A percentile compares a stretch with the other conserved stretches of the same genome.
phyloP scores from a whole-genome alignment of 2,797 vertebrate species.

The Melanotaenia boesemani region DNA sequence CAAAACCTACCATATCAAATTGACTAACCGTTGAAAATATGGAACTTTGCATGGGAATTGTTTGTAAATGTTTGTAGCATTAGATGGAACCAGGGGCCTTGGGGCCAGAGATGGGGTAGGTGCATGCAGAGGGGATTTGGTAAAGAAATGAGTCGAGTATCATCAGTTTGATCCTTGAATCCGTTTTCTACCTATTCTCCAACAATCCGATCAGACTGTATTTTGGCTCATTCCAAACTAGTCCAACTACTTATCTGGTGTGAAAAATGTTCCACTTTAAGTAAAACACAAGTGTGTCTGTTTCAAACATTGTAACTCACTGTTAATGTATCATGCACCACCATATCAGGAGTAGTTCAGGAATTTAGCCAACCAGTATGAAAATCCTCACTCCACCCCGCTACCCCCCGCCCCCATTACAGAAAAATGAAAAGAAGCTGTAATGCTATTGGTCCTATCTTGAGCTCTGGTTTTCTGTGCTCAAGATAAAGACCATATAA shows the following conservation, averaged over 20 bases:
- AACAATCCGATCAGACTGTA: background rate
- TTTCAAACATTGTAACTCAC: conserved; percentile 36
- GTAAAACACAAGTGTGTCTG: conserved; percentile 13
- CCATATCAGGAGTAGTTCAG: conserved; percentile 75
- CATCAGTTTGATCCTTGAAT: no score
- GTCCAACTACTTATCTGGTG: background rate
- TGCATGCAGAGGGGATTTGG: no score
- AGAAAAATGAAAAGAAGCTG: conserved; percentile 67
- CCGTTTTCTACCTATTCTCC: background rate
- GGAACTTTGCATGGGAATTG: no score
- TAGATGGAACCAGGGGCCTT: no score
- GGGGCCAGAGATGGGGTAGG: no score
- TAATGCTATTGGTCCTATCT: conserved; percentile 65
- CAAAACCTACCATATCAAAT: background rate
- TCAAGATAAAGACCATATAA: conserved; percentile 60
- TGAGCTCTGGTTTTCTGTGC: conserved; percentile 53
- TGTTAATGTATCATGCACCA: conserved; percentile 38
- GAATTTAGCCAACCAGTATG: conserved; percentile 67
- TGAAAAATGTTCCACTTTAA: conserved; percentile 15
- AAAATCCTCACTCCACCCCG: conserved; percentile 35
- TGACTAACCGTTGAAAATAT: no score
- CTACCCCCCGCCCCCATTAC: conserved; percentile 41
- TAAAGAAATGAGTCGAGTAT: no score
- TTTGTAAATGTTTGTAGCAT: no score
- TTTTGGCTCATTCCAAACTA: background rate